Evolutionary conservation across 2,113 vertebrate genomes (phyloP), one percentile per base, ranked within the genome.

Genomic region (Microcebus lehilahytsara): DNA sequence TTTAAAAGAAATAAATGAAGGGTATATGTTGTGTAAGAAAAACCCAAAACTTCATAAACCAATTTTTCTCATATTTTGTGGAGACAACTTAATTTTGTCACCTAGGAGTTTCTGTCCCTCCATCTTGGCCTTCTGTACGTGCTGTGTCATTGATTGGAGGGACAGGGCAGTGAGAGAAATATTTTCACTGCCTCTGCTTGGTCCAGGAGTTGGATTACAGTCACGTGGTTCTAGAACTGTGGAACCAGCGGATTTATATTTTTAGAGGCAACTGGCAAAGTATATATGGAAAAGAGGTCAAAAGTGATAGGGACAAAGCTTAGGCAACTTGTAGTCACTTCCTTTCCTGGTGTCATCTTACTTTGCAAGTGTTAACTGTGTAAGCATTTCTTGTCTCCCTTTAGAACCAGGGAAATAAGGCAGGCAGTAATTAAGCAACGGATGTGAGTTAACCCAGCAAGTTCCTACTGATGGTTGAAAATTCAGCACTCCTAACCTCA

Each of bases 241-340:
- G 9, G 56, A 95, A 69, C 72, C 79, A 95, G 87, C 69, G 0
- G 42, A 75, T 96, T 93, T 78, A 89, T 96, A 97, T 98, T 95
- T 97, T 98, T 97, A 96, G 96, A 96, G 78, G 77, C 80, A 97
- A 92, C 81, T 96, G 95, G 94, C 78, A 72, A 69, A 95, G 75
- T 89, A 62, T 81, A 34, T 66, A 56, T 30, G 77, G 78, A 97
- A 98, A 97, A 96, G 90, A 97, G 96, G 96, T 90, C 80, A 93
- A 85, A 96, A 95, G 93, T 91, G 69, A 87, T 1, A 85, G 53
- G n/a, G 3, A 30, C 25, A 58, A 88, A 74, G 17, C 2, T 0
- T 80, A 40, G 92, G 62, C 77, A 74, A 83, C 62, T 27, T 72
- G 58, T 34, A 51, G 67, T 49, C 40, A 62, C 78, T 83, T 97